Evolutionary conservation across 2,113 vertebrate genomes (phyloP).

Genomic region (Chaenocephalus aceratus): DNA sequence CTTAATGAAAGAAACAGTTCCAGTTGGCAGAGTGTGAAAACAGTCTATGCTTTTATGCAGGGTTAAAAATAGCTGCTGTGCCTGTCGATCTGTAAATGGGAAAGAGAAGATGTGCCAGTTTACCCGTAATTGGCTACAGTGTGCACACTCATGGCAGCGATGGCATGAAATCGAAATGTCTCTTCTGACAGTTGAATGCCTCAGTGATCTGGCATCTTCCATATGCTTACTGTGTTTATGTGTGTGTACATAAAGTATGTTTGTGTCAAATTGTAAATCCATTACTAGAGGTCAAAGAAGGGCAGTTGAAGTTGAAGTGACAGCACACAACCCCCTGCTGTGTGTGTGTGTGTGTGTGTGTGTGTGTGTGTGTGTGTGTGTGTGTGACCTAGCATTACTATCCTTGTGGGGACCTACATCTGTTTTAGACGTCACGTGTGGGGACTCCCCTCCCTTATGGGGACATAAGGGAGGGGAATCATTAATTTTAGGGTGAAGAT

Average conservation of each 20-base stretch:
- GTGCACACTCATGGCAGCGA: constrained; percentile 35
- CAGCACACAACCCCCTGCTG: neutral
- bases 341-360: no score
- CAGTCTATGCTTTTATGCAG: constrained; percentile 66
- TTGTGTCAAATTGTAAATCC: constrained; percentile 52
- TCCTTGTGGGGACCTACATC: no score
- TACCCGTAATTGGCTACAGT: constrained; percentile 55
- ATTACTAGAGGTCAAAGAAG: constrained; percentile 19
- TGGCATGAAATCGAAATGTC: constrained; percentile 37
- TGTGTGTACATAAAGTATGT: constrained; percentile 13
- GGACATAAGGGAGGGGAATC: no score
- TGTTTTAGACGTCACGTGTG: no score
- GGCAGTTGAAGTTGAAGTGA: constrained; percentile 11
- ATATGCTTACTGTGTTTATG: constrained; percentile 5
- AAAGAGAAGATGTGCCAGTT: constrained; percentile 50
- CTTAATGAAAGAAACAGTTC: constrained; percentile 77
- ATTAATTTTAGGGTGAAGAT: no score
- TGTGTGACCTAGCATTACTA: no score
- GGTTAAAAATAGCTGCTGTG: constrained; percentile 77
- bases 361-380: no score
- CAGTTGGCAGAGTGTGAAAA: constrained; percentile 77
- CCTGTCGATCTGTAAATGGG: constrained; percentile 64
- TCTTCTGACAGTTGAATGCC: constrained; percentile 11
- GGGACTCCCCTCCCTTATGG: no score
- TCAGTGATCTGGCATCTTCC: constrained; percentile 14